Evolutionary conservation across 2,113 vertebrate genomes (phyloP).

Genomic region (Cygnus atratus): DNA sequence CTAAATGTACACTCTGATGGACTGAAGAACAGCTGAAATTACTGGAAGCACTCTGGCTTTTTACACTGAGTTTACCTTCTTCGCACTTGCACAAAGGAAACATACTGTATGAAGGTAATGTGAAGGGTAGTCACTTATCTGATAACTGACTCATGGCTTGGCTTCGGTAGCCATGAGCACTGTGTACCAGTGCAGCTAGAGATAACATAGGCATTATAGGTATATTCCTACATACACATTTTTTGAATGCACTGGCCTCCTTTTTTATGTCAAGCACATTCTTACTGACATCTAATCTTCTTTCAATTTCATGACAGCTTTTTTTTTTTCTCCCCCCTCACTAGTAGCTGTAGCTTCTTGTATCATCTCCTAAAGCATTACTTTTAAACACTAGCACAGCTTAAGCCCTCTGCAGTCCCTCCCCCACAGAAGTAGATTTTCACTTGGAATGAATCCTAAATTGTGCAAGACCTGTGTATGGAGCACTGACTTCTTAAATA

Average conservation of each 20-base stretch:
- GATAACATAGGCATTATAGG: not conserved
- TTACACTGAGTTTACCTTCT: not conserved
- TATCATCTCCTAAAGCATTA: not conserved
- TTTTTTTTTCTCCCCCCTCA: not conserved
- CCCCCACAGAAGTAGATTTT: not conserved
- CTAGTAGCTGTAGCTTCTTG: not conserved
- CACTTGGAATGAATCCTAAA: not conserved
- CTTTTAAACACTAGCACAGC: not conserved
- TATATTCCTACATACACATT: not conserved
- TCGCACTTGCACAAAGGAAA: not conserved
- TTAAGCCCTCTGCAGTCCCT: not conserved
- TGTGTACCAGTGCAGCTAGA: not conserved
- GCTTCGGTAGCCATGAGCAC: not conserved
- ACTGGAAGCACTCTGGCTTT: not conserved
- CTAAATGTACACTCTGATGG: not conserved
- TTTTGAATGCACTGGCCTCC: fast-evolving
- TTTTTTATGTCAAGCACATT: not conserved
- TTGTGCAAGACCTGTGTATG: not conserved
- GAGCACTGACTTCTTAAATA: not conserved
- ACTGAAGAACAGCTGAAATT: not conserved
- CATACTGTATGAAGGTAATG: not conserved
- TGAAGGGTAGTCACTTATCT: not conserved
- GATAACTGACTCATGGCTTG: not conserved
- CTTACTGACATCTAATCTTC: not conserved
- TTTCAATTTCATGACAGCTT: fast-evolving